A percentile compares a stretch with the other conserved stretches of the same genome.
Evolutionary conservation across 2,797 vertebrate genomes (phyloP).

Genomic region (Peromyscus attwateri): DNA sequence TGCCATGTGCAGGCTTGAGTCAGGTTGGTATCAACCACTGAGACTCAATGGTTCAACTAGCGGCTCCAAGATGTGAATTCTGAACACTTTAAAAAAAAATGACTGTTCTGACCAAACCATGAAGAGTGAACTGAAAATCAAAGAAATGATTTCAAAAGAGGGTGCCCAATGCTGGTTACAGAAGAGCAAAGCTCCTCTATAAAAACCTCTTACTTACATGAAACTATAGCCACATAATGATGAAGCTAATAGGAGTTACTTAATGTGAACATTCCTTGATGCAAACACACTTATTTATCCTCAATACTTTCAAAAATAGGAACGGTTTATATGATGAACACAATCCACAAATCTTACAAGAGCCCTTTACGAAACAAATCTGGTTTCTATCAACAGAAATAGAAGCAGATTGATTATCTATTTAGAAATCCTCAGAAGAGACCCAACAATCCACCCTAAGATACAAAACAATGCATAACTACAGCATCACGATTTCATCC

Average conservation of each 20-base stretch:
- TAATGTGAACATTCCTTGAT: conserved; percentile 32
- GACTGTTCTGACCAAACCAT: conserved; percentile 69
- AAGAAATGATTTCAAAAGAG: conserved; percentile 38
- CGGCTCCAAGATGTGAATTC: conserved; percentile 80
- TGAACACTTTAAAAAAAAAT: conserved; percentile 76
- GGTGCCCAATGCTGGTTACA: neutral
- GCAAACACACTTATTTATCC: neutral
- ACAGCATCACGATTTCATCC: neutral
- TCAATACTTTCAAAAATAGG: conserved; percentile 44
- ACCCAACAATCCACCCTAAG: neutral
- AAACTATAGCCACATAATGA: neutral
- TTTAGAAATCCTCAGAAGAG: conserved; percentile 55
- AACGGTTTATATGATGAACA: conserved; percentile 48
- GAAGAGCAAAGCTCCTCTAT: neutral
- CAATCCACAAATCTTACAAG: conserved; percentile 12
- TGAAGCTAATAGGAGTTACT: neutral
- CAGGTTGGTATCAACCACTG: conserved; percentile 78
- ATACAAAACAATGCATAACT: neutral
- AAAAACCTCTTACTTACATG: neutral
- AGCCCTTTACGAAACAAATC: conserved; percentile 49
- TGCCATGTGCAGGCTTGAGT: conserved; percentile 79
- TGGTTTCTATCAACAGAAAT: conserved; percentile 32
- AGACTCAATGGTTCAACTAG: conserved; percentile 78
- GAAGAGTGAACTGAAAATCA: conserved; percentile 71
- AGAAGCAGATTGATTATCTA: conserved; percentile 48